These are phyloP conservation scores for Oreochromis tanganicae DNA, from an alignment of 2,113 vertebrate species.

Conservation along the genomic window DNA sequence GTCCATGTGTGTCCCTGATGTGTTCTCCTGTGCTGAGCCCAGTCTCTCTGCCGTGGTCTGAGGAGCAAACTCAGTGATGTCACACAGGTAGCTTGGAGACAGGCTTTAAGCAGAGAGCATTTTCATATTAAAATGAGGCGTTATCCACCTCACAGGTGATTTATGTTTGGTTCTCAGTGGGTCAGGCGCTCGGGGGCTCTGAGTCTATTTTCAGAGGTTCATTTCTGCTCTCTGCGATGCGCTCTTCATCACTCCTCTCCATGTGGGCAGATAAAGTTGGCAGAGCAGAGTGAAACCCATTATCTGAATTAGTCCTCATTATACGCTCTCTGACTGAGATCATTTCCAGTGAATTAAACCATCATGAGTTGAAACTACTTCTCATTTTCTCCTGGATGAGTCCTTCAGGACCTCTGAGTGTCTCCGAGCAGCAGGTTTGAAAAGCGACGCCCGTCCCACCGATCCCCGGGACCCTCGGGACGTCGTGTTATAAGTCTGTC, in stretches of 20 bases:
- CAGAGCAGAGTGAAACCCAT: not conserved
- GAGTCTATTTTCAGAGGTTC: not conserved
- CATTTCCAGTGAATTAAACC: not conserved
- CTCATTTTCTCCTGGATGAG: not conserved
- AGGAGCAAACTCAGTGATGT: not conserved
- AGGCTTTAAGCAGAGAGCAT: not conserved
- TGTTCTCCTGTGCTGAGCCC: not conserved
- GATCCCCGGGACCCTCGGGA: not conserved
- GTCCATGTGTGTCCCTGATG: not conserved
- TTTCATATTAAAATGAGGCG: not conserved
- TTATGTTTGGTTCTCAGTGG: not conserved
- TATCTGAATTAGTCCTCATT: slow-evolving; percentile 14
- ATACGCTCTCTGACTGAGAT: not conserved
- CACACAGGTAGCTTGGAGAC: not conserved
- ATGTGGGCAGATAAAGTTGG: not conserved
- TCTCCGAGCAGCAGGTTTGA: not conserved
- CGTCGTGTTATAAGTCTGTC: not conserved
- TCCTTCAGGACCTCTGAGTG: not conserved
- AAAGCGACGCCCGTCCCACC: not conserved
- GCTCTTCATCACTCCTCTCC: not conserved
- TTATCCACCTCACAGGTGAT: not conserved
- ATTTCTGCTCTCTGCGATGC: not conserved
- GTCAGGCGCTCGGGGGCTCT: not conserved
- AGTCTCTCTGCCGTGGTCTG: not conserved
- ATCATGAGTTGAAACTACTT: not conserved